Evolutionary conservation across 1,140 invertebrate genomes (phyloP), one percentile per base, ranked within the genome.

Genomic region (Copidosoma floridanum): DNA sequence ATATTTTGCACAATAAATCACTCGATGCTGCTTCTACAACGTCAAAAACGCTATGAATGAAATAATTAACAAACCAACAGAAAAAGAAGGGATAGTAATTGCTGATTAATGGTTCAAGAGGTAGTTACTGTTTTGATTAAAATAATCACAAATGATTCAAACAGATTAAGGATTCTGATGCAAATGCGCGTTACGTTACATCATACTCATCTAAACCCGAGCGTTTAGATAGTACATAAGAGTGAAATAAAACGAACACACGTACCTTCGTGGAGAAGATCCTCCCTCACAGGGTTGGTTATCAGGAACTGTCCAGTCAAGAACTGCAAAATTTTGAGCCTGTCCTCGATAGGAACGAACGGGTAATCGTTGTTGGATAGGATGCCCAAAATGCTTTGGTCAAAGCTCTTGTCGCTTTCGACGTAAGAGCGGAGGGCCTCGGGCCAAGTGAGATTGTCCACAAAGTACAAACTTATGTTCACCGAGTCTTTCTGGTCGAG

Each of bases 401-500:
- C 88, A 81, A 92, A 95, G 52, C 85, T 85, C 73, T 85, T 86
- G 76, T 95, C 92, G 82, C 91, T 92, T 76, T 94, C 92, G 11
- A 98, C 85, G 82, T 95, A 98, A 27, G 89, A 84, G 67, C 92
- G 82, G 51, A 98, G 78, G 44, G 91, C 86, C 82, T 98, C 94
- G 44, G 95, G 91, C 94, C 95, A 99, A 37, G 95, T 97, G 79
- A 98, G 88, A 41, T 89, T 82, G 83, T 99, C 97, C 63, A 96
- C 86, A 71, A 97, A 87, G 82, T 91, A 97, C 18, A 98, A 81
- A 63, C 89, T 86, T 52, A 97, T 89, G 77, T 98, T 98, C 0
- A 98, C 89, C 76, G 93, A 95, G 78, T 98, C 96, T 82, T 98
- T 98, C 70, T 94, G 89, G 82, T 99, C 97, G 52, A 95, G 78